A percentile compares a stretch with the other conserved stretches of the same genome.
phyloP scores from a whole-genome alignment of 2,113 vertebrate species.

The Sturnus vulgaris region DNA sequence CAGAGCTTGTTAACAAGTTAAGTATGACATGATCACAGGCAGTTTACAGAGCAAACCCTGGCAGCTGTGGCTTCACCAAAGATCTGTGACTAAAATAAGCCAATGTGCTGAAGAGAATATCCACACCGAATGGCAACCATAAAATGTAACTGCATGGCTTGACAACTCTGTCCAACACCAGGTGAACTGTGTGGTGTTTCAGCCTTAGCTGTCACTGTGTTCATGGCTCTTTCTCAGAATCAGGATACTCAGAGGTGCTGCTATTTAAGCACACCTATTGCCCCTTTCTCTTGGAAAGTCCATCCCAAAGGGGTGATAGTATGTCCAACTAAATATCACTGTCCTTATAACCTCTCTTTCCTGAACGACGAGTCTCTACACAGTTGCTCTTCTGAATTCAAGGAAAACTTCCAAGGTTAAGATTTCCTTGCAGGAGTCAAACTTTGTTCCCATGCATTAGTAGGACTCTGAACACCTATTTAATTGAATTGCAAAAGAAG shows the following conservation, averaged over 20 bases:
- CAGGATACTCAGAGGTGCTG: neutral
- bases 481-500: neutral
- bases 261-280: neutral
- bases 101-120: neutral
- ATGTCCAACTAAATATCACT: neutral
- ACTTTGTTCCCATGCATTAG: neutral
- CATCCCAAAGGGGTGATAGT: neutral
- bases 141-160: neutral
- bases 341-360: neutral
- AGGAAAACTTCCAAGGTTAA: neutral
- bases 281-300: neutral
- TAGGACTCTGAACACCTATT: neutral
- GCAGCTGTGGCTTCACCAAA: neutral
- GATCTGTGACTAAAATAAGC: neutral
- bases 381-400: neutral
- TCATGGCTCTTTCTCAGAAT: neutral
- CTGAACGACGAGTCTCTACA: neutral
- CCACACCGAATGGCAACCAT: fast-evolving
- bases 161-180: neutral
- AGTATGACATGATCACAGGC: neutral
- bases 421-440: neutral
- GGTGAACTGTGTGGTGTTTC: neutral
- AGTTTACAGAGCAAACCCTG: neutral
- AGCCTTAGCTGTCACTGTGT: no score
- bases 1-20: neutral